Conservation (phyloP, 2,797 vertebrate species). For the Buceros bicornis region DNA sequence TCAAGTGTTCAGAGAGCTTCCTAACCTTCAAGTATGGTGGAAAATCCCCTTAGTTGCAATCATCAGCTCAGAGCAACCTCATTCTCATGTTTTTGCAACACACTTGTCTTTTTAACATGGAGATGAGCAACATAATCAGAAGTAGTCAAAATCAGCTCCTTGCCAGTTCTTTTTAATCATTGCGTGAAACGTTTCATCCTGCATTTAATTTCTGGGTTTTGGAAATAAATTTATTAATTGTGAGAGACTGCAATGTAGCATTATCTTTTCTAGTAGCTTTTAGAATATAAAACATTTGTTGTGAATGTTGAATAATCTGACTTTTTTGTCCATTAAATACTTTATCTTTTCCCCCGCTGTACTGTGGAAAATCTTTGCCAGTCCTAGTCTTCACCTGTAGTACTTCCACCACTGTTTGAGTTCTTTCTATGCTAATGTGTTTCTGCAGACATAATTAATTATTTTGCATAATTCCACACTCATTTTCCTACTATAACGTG, state of each 20-base stretch:
- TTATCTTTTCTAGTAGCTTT: neutral
- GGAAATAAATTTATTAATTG: neutral
- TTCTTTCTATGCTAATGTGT: neutral
- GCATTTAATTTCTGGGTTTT: neutral
- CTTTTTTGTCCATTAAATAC: neutral
- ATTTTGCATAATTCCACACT: neutral
- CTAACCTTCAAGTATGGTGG: neutral
- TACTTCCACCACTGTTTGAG: neutral
- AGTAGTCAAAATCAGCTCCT: neutral
- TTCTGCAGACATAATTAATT: neutral
- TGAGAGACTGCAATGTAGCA: neutral
- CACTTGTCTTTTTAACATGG: neutral
- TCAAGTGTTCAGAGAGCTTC: neutral
- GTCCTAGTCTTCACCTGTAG: neutral
- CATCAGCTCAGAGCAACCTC: neutral
- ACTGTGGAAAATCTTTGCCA: neutral
- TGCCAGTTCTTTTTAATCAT: neutral
- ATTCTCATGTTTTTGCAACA: neutral
- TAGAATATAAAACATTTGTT: neutral
- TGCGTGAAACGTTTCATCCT: neutral
- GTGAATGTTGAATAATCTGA: neutral
- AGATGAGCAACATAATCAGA: neutral
- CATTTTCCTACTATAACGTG: neutral
- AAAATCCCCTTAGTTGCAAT: neutral
- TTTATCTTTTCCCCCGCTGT: accelerated